Percentiles rank a stretch among this genome's conserved stretches.
phyloP scores from a whole-genome alignment of 2,888 invertebrate species.

The Parnassius smintheus region DNA sequence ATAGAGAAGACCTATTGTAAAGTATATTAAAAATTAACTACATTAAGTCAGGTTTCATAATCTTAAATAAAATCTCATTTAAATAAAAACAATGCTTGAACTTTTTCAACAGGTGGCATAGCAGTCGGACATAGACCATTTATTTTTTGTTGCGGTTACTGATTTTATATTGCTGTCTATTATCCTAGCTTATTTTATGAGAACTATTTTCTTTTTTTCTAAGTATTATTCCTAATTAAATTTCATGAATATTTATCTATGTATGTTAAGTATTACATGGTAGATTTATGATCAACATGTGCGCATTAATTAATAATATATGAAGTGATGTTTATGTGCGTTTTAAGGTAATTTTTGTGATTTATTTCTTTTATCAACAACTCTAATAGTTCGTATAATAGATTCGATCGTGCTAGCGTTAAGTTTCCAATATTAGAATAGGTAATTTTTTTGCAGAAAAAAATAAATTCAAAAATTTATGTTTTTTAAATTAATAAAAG shows the following conservation, averaged over 20 bases:
- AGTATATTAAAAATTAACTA: neutral
- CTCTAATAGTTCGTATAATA: too few relatives aligned
- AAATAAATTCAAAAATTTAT: too few relatives aligned
- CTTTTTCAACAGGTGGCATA: slow-evolving; percentile 10
- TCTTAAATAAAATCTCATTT: neutral
- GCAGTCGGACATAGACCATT: neutral
- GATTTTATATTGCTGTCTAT: slow-evolving; percentile 9
- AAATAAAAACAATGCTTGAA: slow-evolving; percentile 2
- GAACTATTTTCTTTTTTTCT: too few relatives aligned
- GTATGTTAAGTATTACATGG: neutral
- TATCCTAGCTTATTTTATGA: too few relatives aligned
- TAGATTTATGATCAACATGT: neutral
- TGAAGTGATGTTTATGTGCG: neutral
- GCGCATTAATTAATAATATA: neutral
- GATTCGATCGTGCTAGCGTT: too few relatives aligned
- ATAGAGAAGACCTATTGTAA: too few relatives aligned
- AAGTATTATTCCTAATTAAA: too few relatives aligned
- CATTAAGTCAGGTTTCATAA: neutral
- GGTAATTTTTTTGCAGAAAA: too few relatives aligned
- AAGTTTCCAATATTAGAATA: too few relatives aligned
- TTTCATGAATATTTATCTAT: too few relatives aligned
- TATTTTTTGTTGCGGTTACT: slow-evolving; percentile 1
- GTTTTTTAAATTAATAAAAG: too few relatives aligned
- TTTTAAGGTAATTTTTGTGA: neutral
- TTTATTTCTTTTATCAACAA: neutral